Percentiles rank a stretch among this genome's conserved stretches.
Conservation (phyloP, 1,140 invertebrate species). For the Mesaphorura yosii region DNA sequence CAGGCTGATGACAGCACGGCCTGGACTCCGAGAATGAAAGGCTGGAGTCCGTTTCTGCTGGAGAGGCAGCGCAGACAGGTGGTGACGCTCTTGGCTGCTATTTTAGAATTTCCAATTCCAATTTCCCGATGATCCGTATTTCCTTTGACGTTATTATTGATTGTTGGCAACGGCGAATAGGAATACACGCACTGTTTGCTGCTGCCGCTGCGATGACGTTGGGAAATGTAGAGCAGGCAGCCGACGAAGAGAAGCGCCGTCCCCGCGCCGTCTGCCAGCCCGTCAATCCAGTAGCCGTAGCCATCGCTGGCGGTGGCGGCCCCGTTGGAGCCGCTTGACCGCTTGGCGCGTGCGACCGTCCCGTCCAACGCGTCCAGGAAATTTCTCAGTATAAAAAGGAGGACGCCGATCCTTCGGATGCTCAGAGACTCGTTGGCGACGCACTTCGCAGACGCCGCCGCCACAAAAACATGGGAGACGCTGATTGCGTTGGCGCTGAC, state of each 20-base stretch:
- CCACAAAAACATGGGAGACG: slow-evolving; percentile 57
- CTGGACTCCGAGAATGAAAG: slow-evolving; percentile 47
- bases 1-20: slow-evolving; percentile 55
- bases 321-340: too few relatives aligned
- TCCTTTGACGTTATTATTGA: neutral
- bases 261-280: neutral
- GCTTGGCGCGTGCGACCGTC: slow-evolving; percentile 56
- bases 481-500: slow-evolving; percentile 68
- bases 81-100: neutral
- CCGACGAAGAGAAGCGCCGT: neutral
- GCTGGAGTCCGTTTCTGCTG: neutral
- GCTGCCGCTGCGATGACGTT: neutral
- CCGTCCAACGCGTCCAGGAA: slow-evolving; percentile 68
- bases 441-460: slow-evolving; percentile 52
- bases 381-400: slow-evolving; percentile 60
- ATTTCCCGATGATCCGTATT: neutral
- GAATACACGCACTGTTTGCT: neutral
- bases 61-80: neutral
- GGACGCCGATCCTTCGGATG: slow-evolving; percentile 52
- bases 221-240: neutral
- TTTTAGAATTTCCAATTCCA: neutral
- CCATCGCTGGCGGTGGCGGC: neutral
- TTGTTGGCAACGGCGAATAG: neutral
- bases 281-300: neutral
- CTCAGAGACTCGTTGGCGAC: slow-evolving; percentile 53